Evolutionary conservation across 64 coral and sea anemone species (phyloP), one percentile per base, ranked within the genome.

Genomic region (Pocillopora damicornis): DNA sequence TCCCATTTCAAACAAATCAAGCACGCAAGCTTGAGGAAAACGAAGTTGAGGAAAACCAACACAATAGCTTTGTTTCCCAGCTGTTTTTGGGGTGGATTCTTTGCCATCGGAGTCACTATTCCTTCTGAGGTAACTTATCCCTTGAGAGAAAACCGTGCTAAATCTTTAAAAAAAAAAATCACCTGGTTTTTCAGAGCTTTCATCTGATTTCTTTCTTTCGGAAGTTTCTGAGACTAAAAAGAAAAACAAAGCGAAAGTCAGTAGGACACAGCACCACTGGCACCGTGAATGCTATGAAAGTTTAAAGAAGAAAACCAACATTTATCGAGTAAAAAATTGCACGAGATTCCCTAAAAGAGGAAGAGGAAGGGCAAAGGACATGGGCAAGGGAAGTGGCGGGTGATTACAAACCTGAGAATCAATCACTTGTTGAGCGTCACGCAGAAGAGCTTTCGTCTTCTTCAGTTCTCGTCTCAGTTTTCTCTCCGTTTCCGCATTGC

Each of bases 381-480:
- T 4, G 42, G 42, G 42, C 42, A 51, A 51, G 7, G 42, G 42
- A 51, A 51, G 30, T 30, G 38, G 35, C 11, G 76, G 23, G 13
- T 73, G 5, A 59, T 15, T 3, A 84, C 75, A 63, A 20, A 95
- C 96, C 93, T 92, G 88, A 25, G 75, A 87, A 16, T 98, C 96
- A 51, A 98, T 98, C 9, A 94, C 96, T 11, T 87, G 68, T 37
- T 98, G 96, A 45, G 96, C 96, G 73, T 98, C 96, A 61, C 90
- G 89, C 37, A 98, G 58, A n/a, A 98, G 88, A 25, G 96, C 96
- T 93, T 98, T 98, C 15, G 96, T 95, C 67, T 89, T 94, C 79
- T 98, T 98, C 15, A 98, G 83, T 36, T 98, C 96, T 87, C 93
- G 90, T 59, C 87, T 92, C 6, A 95, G 80, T 68, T 89, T 88